These are phyloP conservation scores for Margarornis squamiger DNA, from an alignment of 2,797 vertebrate species.

Conservation along the genomic window DNA sequence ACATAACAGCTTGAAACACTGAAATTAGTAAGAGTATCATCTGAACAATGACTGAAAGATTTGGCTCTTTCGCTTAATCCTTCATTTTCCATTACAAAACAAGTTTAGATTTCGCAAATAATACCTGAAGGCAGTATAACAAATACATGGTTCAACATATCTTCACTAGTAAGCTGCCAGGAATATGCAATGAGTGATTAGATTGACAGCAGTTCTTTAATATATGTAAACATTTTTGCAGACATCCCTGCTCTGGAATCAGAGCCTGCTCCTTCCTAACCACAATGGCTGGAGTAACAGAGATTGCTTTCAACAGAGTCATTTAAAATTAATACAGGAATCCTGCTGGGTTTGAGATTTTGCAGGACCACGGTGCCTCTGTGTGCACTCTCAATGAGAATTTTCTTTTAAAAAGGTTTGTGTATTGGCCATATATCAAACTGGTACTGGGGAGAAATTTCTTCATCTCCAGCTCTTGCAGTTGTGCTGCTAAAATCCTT, in stretches of 20 bases:
- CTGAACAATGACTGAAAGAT: not conserved
- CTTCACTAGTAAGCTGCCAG: not conserved
- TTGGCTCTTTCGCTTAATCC: not conserved
- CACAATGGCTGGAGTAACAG: not conserved
- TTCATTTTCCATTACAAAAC: not conserved
- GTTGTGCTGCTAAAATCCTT: not conserved
- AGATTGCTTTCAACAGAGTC: not conserved
- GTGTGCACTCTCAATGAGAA: not conserved
- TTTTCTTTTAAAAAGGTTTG: not conserved
- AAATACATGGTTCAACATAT: not conserved
- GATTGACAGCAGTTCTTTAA: not conserved
- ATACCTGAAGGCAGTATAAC: not conserved
- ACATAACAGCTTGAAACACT: not conserved
- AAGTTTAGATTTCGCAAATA: not conserved
- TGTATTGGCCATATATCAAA: not conserved
- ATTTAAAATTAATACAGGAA: not conserved
- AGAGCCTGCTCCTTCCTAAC: not conserved
- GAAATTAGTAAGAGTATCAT: not conserved
- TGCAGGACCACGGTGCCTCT: not conserved
- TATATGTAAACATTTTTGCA: constrained; percentile 11
- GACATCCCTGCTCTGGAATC: not conserved
- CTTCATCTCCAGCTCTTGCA: not conserved
- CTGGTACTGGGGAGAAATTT: not conserved
- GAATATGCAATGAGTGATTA: not conserved
- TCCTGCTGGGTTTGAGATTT: not conserved